Conservation (phyloP, 2,888 invertebrate species). For the Tryphoninae sp. region DNA sequence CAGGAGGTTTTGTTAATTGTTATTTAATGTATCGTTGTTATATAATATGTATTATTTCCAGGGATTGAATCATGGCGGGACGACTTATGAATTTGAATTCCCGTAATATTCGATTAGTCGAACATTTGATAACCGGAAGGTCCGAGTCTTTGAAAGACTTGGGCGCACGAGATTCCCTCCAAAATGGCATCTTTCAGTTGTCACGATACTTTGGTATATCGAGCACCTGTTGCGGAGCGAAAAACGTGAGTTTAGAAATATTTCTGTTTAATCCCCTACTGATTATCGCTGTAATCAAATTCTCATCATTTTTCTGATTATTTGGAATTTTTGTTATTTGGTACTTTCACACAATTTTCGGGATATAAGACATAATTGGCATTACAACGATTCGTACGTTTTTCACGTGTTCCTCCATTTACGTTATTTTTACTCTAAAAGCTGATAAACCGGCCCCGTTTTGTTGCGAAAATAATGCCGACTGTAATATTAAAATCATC, state of each 20-base stretch:
- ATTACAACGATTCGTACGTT: background rate
- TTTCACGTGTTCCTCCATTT: background rate
- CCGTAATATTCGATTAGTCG: slow-evolving; percentile 71
- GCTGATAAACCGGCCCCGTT: background rate
- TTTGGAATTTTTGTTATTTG: background rate
- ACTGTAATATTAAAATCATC: background rate
- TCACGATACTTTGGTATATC: slow-evolving; percentile 60
- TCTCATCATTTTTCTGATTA: background rate
- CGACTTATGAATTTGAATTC: slow-evolving; percentile 68
- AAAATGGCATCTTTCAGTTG: slow-evolving; percentile 49
- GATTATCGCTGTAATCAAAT: background rate
- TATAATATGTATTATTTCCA: background rate
- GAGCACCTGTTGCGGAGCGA: slow-evolving; percentile 63
- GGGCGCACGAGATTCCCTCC: slow-evolving; percentile 57
- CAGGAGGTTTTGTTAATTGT: background rate
- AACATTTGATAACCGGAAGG: slow-evolving; percentile 62
- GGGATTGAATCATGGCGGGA: slow-evolving; percentile 65
- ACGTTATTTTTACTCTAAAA: background rate
- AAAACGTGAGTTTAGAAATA: slow-evolving; percentile 67
- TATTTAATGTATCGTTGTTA: background rate
- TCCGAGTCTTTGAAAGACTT: slow-evolving; percentile 60
- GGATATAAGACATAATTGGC: too few species aligned
- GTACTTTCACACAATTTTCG: too few species aligned
- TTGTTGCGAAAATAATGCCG: background rate
- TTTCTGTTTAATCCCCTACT: background rate